A percentile compares a stretch with the other conserved stretches of the same genome.
Evolutionary conservation across 2,888 invertebrate species (phyloP).

Genomic region (Luffia ferchaultella): DNA sequence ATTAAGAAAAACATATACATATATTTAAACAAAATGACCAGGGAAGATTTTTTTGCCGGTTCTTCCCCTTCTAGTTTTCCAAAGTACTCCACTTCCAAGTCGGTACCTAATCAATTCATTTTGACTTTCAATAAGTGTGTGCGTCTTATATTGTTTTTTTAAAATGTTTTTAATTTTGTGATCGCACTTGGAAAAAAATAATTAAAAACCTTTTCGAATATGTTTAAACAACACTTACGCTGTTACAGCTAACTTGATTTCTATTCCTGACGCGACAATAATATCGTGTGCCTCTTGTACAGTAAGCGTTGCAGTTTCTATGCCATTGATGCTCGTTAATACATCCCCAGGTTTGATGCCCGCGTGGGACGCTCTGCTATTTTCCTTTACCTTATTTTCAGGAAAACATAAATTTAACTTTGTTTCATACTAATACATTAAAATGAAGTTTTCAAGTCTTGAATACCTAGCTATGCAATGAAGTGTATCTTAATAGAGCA

Average conservation of each 20-base stretch:
- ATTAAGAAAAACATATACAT: too few relatives aligned
- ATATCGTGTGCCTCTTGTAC: conserved; percentile 28
- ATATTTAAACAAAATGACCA: too few relatives aligned
- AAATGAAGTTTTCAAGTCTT: neutral
- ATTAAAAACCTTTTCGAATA: too few relatives aligned
- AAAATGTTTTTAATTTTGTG: too few relatives aligned
- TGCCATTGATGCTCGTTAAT: conserved; percentile 23
- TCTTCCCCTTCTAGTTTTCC: too few relatives aligned
- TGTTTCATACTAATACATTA: neutral
- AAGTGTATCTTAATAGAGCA: neutral
- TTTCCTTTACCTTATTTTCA: conserved; percentile 21
- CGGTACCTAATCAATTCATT: too few relatives aligned
- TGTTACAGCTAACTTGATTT: conserved; percentile 23
- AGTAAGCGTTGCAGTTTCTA: conserved; percentile 22
- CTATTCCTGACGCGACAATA: conserved; percentile 25
- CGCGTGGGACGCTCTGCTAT: conserved; percentile 25
- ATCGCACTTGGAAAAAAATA: too few relatives aligned
- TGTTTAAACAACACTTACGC: conserved; percentile 20
- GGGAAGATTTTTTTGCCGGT: too few relatives aligned
- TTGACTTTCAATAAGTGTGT: too few relatives aligned
- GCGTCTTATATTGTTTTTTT: too few relatives aligned
- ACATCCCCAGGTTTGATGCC: conserved; percentile 26
- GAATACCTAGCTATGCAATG: neutral
- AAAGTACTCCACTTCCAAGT: too few relatives aligned
- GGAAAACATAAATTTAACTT: neutral